Conservation (phyloP, 1,140 invertebrate genomes). For the Zaprionus davidi region DNA sequence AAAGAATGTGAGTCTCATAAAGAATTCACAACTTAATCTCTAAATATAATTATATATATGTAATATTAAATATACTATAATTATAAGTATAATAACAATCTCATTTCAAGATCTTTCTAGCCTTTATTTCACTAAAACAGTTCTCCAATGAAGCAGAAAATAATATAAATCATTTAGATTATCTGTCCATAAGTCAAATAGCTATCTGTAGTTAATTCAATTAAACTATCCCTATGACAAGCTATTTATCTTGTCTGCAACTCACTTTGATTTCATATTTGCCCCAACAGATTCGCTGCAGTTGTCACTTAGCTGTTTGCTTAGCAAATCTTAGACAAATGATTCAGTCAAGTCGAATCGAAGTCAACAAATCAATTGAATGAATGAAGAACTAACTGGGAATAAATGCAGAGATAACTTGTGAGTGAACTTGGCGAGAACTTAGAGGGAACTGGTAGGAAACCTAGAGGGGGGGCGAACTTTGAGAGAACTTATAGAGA, state of each 20-base stretch:
- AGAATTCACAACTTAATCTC: too few species aligned
- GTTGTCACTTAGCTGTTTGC: constrained; percentile 10
- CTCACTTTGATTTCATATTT: not conserved
- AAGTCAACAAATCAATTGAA: constrained; percentile 23
- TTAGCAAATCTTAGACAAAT: constrained; percentile 9
- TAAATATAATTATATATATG: too few species aligned
- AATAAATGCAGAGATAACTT: not conserved
- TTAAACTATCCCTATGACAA: not conserved
- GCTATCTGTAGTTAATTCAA: too few species aligned
- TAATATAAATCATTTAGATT: not conserved
- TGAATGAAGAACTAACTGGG: constrained; percentile 1
- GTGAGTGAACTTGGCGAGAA: too few species aligned
- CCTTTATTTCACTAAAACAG: not conserved
- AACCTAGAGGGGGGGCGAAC: not conserved
- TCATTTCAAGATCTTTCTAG: too few species aligned
- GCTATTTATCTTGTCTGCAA: constrained; percentile 17
- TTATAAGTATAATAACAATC: too few species aligned
- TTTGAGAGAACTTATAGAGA: not conserved
- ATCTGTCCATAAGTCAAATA: not conserved
- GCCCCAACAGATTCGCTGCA: not conserved
- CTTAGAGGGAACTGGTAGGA: not conserved
- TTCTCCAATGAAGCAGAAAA: not conserved
- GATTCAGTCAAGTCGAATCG: not conserved
- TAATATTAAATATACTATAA: too few species aligned
- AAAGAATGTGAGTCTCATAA: too few species aligned